Percentiles rank a stretch among this genome's conserved stretches.
These are phyloP conservation scores for Todus mexicanus DNA, from an alignment of 2,797 vertebrate genomes.

Conservation along the genomic window DNA sequence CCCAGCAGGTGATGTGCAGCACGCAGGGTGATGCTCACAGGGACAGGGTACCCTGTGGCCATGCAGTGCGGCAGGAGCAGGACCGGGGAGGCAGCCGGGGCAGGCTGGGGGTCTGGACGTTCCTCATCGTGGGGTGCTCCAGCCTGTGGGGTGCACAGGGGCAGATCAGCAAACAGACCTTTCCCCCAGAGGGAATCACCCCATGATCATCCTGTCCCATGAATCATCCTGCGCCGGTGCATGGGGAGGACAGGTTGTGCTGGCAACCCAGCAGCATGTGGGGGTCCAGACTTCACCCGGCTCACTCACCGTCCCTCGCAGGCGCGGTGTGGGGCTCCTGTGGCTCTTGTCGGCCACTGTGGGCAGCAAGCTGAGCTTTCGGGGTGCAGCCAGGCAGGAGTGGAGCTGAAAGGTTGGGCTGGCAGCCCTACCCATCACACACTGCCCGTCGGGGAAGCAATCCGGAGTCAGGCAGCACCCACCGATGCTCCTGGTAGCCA, in stretches of 20 bases:
- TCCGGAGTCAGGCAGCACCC: background rate
- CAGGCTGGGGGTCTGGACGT: background rate
- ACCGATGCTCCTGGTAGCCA: accelerated
- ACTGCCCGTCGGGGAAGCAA: background rate
- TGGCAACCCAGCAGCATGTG: accelerated
- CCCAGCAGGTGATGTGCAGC: background rate
- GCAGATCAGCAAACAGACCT: accelerated
- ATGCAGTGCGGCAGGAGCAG: background rate
- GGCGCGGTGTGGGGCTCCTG: background rate
- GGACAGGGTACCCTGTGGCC: background rate
- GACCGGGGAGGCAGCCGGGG: background rate
- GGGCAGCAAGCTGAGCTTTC: background rate
- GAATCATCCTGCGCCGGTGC: background rate
- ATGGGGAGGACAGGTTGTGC: background rate
- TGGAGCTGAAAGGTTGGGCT: background rate
- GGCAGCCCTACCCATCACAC: background rate
- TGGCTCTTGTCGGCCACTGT: background rate
- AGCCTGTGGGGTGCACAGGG: background rate
- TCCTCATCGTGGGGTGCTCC: background rate
- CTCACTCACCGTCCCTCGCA: conserved; percentile 5
- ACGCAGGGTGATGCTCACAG: background rate
- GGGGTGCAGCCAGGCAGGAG: background rate
- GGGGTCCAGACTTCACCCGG: accelerated
- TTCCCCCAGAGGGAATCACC: accelerated
- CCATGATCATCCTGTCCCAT: accelerated